A percentile compares a stretch with the other conserved stretches of the same genome.
Conservation (phyloP, 2,113 vertebrate species). For the Malurus alboscapulatus region DNA sequence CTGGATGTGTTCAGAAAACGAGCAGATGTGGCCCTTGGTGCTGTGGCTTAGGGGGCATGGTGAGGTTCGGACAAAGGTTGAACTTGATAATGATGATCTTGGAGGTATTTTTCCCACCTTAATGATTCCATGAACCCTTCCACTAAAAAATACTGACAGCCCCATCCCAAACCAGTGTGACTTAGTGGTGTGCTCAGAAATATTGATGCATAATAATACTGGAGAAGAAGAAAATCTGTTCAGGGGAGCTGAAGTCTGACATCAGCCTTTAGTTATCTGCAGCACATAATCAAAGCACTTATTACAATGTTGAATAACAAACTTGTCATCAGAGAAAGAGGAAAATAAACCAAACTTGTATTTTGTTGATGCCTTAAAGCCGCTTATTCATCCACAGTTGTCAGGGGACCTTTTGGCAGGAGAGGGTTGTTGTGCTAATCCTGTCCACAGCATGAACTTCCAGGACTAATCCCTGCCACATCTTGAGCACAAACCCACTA, state of each 20-base stretch:
- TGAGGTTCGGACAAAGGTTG: neutral
- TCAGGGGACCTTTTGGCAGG: neutral
- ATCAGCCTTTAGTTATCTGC: neutral
- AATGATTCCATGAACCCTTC: neutral
- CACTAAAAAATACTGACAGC: neutral
- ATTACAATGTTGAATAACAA: rapidly evolving
- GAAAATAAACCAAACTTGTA: neutral
- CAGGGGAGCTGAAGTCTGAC: rapidly evolving
- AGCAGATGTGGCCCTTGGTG: neutral
- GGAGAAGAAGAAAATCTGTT: neutral
- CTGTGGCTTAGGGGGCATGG: neutral
- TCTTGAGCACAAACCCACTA: neutral
- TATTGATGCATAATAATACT: rapidly evolving
- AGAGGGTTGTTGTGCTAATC: neutral
- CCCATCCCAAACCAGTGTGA: neutral
- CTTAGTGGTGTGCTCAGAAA: neutral
- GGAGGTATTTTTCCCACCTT: neutral
- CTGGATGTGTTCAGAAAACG: neutral
- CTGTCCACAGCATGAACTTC: neutral
- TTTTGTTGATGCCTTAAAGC: neutral
- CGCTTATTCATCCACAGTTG: neutral
- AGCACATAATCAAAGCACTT: neutral
- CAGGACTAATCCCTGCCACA: neutral
- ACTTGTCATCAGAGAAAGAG: neutral
- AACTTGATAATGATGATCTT: neutral